Evolutionary conservation across 2,797 vertebrate species (phyloP), one percentile per base, ranked within the genome.

Genomic region (Rhabdomys pumilio): DNA sequence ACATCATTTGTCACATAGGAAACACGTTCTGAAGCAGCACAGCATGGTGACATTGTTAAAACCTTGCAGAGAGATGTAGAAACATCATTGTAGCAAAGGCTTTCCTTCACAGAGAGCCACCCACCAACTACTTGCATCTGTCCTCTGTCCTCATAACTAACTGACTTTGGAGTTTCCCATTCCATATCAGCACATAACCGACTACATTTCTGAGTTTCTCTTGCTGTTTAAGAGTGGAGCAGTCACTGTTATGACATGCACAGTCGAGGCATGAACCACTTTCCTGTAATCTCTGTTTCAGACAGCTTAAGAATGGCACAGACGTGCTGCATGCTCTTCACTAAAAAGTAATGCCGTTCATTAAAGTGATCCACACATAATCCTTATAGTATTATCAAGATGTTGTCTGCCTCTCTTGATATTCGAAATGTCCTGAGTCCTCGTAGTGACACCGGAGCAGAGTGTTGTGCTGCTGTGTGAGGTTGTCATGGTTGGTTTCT

Each of bases 401-500:
- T 63, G 82, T 24, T 65, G 0, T 50, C 20, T 73, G 3, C 3
- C 31, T 55, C 41, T 69, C 22, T 72, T 17, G 44, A 3, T 89
- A 81, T 90, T 72, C 22, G 17, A 61, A 73, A 67, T 81, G 79
- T 15, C 9, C 82, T 15, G 61, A 90, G 82, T 97, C 50, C 93
- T 97, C 63, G 69, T 90, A 88, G 9, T 44, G 50, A 57, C 79
- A 72, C 83, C 73, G 9, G 97, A 88, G 65, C 90, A 96, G 95
- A 96, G 96, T 77, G 47, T 85, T 89, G 91, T 97, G 63, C 88
- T 96, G 38, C 87, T 88, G 50, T 95, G 63, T 97, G 96, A 97
- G 69, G 95, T 97, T 96, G 95, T 98, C 96, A 38, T 0, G 90
- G 89, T 97, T 0, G 92, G 85, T 97, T 97, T 97, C 72, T 98